Evolutionary conservation across 1,140 invertebrate genomes (phyloP).

Genomic region (Coelopa frigida): DNA sequence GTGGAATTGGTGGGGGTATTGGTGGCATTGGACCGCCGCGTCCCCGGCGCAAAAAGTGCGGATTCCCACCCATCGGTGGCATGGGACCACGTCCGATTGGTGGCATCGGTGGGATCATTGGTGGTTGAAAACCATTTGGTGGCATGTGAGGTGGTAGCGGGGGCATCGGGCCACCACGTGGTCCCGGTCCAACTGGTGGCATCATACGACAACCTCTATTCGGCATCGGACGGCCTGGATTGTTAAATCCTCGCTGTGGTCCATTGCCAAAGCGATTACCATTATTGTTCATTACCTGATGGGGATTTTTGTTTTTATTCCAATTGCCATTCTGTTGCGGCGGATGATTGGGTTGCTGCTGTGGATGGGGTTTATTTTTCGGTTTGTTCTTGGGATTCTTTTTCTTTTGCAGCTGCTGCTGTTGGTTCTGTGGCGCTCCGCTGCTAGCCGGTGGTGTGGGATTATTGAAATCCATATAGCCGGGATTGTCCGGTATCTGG

Average conservation of each 20-base stretch:
- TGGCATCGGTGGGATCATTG: constrained; percentile 24
- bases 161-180: constrained; percentile 15
- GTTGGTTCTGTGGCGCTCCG: neutral
- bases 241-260: too few relatives aligned
- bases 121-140: constrained; percentile 17
- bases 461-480: constrained; percentile 41
- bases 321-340: constrained; percentile 10
- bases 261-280: constrained; percentile 14
- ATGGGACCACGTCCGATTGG: constrained; percentile 19
- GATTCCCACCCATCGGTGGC: constrained; percentile 13
- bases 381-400: constrained; percentile 18
- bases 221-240: neutral
- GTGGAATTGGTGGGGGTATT: constrained; percentile 20
- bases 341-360: constrained; percentile 13
- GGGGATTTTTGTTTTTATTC: constrained; percentile 14
- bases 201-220: constrained; percentile 20
- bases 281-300: constrained; percentile 10
- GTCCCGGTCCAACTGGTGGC: constrained; percentile 9
- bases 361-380: constrained; percentile 21
- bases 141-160: constrained; percentile 21
- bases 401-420: constrained; percentile 18
- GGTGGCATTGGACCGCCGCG: constrained; percentile 7
- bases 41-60: constrained; percentile 13
- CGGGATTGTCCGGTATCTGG: constrained; percentile 42
- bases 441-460: constrained; percentile 17